These are phyloP conservation scores for Brachystomella parvula DNA, from an alignment of 1,140 invertebrate genomes.

Conservation along the genomic window DNA sequence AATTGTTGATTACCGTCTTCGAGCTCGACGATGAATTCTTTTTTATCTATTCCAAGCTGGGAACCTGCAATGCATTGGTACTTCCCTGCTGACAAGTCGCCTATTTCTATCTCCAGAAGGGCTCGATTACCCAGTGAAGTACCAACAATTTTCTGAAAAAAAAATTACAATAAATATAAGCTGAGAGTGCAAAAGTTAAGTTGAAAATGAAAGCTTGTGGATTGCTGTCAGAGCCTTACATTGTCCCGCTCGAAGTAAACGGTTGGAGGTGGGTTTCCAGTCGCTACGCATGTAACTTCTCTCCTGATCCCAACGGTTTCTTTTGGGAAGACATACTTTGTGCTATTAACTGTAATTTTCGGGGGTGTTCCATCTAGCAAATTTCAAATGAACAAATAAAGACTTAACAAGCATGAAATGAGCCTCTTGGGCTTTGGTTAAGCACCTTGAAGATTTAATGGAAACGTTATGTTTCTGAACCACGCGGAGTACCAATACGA, in stretches of 20 bases:
- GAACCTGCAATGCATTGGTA: not conserved
- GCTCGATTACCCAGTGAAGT: not conserved
- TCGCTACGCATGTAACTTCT: not conserved
- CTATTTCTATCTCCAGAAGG: not conserved
- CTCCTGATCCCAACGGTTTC: not conserved
- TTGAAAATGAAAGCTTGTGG: too few species aligned
- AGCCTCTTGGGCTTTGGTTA: not conserved
- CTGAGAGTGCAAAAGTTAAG: too few species aligned
- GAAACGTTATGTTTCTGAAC: not conserved
- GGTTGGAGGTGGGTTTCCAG: not conserved
- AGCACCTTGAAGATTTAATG: not conserved
- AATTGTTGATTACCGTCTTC: not conserved
- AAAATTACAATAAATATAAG: too few species aligned
- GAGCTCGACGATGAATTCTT: not conserved
- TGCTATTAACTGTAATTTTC: not conserved
- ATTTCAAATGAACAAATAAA: not conserved
- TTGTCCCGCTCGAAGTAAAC: not conserved
- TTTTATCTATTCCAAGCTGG: not conserved
- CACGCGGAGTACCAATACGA: slow-evolving; percentile 13
- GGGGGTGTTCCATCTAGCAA: not conserved
- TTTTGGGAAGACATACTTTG: not conserved
- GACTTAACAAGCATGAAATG: not conserved
- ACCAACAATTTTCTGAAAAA: not conserved
- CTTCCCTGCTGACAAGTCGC: not conserved
- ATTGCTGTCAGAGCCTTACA: too few species aligned